Conservation (phyloP, 2,888 invertebrate species). For the Leucophenga maculata region DNA sequence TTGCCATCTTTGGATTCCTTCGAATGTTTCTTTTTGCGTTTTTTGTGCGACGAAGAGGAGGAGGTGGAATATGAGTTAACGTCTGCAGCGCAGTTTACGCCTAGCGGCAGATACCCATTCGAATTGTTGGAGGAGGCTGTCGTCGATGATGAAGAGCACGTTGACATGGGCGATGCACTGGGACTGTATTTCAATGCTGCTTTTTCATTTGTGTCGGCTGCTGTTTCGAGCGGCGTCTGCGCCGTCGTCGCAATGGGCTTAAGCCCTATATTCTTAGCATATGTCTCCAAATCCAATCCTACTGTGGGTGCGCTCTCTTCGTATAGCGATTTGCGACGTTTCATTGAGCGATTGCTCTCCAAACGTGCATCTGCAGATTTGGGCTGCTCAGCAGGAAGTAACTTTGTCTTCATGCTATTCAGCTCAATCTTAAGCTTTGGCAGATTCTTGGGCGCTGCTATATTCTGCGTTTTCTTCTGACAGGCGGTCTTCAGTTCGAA, state of each 20-base stretch:
- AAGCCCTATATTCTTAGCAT: constrained; percentile 70
- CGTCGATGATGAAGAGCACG: constrained; percentile 60
- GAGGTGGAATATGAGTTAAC: constrained; percentile 34
- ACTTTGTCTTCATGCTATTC: constrained; percentile 65
- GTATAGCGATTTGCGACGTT: constrained; percentile 57
- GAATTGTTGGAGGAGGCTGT: constrained; percentile 64
- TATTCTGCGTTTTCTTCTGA: constrained; percentile 54
- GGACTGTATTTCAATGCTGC: constrained; percentile 58
- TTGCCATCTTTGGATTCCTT: constrained; percentile 73
- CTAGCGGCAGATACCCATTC: constrained; percentile 54
- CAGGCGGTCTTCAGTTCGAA: constrained; percentile 70
- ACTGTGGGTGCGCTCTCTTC: constrained; percentile 43
- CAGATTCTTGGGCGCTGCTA: constrained; percentile 48
- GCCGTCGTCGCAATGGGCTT: constrained; percentile 65
- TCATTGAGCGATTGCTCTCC: constrained; percentile 43
- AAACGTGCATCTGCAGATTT: constrained; percentile 62
- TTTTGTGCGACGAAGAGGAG: constrained; percentile 71
- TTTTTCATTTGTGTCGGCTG: constrained; percentile 37
- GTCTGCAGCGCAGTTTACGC: constrained; percentile 31
- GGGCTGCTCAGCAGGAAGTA: constrained; percentile 55
- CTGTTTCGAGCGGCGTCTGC: background rate
- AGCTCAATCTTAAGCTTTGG: constrained; percentile 70
- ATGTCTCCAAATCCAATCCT: constrained; percentile 68
- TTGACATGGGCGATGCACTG: constrained; percentile 68
- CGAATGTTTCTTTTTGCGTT: constrained; percentile 76